A percentile compares a stretch with the other conserved stretches of the same genome.
phyloP scores from a whole-genome alignment of 2,888 invertebrate genomes.

The Lysandra coridon region DNA sequence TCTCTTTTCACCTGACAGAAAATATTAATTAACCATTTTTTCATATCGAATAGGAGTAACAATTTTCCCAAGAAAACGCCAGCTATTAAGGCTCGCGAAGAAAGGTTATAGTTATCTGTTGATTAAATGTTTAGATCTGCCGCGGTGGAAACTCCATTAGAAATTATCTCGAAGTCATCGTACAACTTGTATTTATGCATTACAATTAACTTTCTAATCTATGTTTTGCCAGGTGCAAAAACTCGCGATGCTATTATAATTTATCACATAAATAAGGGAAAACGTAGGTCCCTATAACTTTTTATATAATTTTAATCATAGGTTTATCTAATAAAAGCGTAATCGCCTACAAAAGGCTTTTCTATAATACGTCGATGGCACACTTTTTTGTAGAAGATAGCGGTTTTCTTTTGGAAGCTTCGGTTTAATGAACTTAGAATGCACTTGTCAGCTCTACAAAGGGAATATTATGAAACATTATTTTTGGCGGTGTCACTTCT shows the following conservation, averaged over 20 bases:
- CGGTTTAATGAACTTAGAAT: neutral
- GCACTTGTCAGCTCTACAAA: neutral
- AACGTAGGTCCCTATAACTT: constrained; percentile 39
- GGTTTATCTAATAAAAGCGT: constrained; percentile 7
- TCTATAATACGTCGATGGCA: neutral
- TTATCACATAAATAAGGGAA: constrained; percentile 29
- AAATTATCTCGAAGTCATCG: constrained; percentile 45
- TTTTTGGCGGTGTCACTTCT: neutral
- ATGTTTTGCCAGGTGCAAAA: constrained; percentile 44
- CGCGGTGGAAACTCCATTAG: constrained; percentile 47
- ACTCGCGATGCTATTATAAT: constrained; percentile 32
- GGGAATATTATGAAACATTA: neutral
- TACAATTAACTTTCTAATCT: constrained; percentile 49
- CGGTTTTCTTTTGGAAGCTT: constrained; percentile 11
- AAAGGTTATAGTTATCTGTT: constrained; percentile 38
- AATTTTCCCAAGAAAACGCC: constrained; percentile 27
- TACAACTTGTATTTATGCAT: constrained; percentile 45
- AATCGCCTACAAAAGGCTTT: constrained; percentile 4
- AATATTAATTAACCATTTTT: neutral
- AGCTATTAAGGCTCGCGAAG: constrained; percentile 30
- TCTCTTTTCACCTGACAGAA: neutral
- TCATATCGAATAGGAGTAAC: constrained; percentile 3
- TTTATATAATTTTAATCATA: constrained; percentile 29
- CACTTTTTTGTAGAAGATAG: constrained; percentile 6
- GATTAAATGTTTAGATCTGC: constrained; percentile 42